A percentile compares a stretch with the other conserved stretches of the same genome.
Evolutionary conservation across 2,888 invertebrate species (phyloP).

Genomic region (Sisyra nigra): DNA sequence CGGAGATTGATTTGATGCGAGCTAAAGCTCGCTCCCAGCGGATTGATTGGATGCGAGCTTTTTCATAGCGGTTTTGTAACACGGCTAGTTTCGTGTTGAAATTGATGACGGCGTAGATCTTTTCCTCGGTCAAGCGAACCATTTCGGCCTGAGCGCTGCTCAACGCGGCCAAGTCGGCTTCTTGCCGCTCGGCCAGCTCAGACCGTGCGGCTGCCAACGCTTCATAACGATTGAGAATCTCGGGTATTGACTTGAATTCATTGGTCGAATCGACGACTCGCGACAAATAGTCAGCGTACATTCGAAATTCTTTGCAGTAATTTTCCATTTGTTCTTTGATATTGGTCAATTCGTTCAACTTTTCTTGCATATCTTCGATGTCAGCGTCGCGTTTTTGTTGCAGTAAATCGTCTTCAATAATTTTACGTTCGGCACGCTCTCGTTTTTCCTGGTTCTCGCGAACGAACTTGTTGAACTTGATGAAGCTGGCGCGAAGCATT

Average conservation of each 20-base stretch:
- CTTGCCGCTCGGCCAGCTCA: slow-evolving; percentile 36
- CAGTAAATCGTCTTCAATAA: slow-evolving; percentile 34
- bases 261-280: slow-evolving; percentile 34
- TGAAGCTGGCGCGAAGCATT: slow-evolving; percentile 37
- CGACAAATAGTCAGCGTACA: slow-evolving; percentile 43
- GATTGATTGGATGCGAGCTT: slow-evolving; percentile 36
- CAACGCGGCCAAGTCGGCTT: slow-evolving; percentile 35
- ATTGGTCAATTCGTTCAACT: slow-evolving; percentile 31
- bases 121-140: slow-evolving; percentile 39
- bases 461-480: slow-evolving; percentile 45
- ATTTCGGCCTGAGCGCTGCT: slow-evolving; percentile 41
- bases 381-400: slow-evolving; percentile 32
- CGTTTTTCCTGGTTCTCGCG: slow-evolving; percentile 47
- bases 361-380: slow-evolving; percentile 31
- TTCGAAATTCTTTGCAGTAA: slow-evolving; percentile 37
- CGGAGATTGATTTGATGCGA: slow-evolving; percentile 38
- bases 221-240: slow-evolving; percentile 46
- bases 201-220: slow-evolving; percentile 41
- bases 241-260: slow-evolving; percentile 39
- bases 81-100: slow-evolving; percentile 44
- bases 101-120: slow-evolving; percentile 42
- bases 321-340: slow-evolving; percentile 37
- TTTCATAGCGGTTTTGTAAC: slow-evolving; percentile 41
- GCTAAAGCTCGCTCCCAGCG: slow-evolving; percentile 44
- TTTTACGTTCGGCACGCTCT: slow-evolving; percentile 40